A percentile compares a stretch with the other conserved stretches of the same genome.
Evolutionary conservation across 2,797 vertebrate genomes (phyloP).

Genomic region (Pelochelys cantorii): DNA sequence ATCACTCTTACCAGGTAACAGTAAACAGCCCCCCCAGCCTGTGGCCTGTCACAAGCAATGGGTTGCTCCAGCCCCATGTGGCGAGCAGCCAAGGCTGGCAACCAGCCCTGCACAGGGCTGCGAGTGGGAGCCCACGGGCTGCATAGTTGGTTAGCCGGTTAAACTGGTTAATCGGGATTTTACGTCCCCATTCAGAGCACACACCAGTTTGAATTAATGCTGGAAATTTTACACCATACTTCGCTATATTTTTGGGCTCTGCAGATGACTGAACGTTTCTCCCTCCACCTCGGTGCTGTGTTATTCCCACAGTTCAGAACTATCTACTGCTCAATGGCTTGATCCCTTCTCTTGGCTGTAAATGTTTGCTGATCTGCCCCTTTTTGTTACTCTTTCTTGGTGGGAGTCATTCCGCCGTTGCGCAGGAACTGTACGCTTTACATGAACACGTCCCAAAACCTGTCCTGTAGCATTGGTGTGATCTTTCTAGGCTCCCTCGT

Average conservation of each 20-base stretch:
- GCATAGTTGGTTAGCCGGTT: too few species aligned
- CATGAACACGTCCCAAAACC: not conserved
- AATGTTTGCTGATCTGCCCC: not conserved
- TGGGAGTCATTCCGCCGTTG: rapidly evolving
- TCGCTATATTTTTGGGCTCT: not conserved
- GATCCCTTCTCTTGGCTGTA: not conserved
- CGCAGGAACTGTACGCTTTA: rapidly evolving
- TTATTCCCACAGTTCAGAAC: not conserved
- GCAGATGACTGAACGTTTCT: not conserved
- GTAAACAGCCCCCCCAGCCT: too few species aligned
- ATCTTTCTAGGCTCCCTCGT: rapidly evolving
- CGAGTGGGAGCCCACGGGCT: too few species aligned
- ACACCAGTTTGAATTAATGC: not conserved
- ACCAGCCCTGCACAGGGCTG: too few species aligned
- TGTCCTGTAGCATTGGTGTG: rapidly evolving
- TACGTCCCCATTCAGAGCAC: not conserved
- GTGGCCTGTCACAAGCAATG: too few species aligned
- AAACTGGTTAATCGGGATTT: too few species aligned
- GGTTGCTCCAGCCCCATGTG: too few species aligned
- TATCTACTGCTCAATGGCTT: not conserved
- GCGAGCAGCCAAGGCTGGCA: too few species aligned
- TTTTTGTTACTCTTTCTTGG: rapidly evolving
- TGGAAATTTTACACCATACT: not conserved
- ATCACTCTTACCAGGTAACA: too few species aligned
- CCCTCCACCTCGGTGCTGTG: not conserved